These are phyloP conservation scores for Salvelinus sp. DNA, from an alignment of 2,113 vertebrate genomes.

Conservation along the genomic window DNA sequence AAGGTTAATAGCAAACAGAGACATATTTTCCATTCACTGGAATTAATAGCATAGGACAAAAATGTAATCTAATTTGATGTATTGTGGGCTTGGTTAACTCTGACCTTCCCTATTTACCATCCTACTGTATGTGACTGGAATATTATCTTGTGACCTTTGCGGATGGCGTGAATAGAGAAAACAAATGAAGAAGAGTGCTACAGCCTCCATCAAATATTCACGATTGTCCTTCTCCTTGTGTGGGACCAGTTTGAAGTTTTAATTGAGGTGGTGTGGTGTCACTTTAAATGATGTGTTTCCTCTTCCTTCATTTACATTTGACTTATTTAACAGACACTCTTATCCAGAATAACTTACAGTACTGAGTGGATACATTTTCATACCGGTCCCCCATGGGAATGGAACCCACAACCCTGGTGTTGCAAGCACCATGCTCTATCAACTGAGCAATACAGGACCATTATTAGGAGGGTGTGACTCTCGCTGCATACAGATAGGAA, in stretches of 20 bases:
- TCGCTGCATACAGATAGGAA: constrained; percentile 20
- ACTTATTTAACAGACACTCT: too few species aligned
- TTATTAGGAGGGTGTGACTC: constrained; percentile 41
- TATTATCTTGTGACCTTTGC: constrained; percentile 1
- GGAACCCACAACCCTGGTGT: too few species aligned
- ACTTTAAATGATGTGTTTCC: constrained; percentile 27
- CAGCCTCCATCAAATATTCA: constrained; percentile 54
- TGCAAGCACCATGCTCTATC: too few species aligned
- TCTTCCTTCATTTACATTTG: constrained; percentile 29
- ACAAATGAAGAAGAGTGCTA: constrained; percentile 7
- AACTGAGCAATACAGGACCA: too few species aligned
- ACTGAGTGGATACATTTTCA: too few species aligned
- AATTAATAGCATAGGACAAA: neutral
- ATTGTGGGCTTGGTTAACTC: too few species aligned
- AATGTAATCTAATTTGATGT: neutral
- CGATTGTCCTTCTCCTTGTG: constrained; percentile 31
- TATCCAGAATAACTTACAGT: too few species aligned
- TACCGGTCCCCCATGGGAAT: too few species aligned
- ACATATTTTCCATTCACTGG: neutral
- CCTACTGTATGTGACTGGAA: too few species aligned
- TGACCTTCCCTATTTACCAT: too few species aligned
- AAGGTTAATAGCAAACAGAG: neutral
- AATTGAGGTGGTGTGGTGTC: constrained; percentile 67
- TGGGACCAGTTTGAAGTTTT: constrained; percentile 61
- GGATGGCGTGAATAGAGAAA: constrained; percentile 11